Evolutionary conservation across 2,888 invertebrate species (phyloP), one percentile per base, ranked within the genome.

Genomic region (Eristalinus sepulchralis): DNA sequence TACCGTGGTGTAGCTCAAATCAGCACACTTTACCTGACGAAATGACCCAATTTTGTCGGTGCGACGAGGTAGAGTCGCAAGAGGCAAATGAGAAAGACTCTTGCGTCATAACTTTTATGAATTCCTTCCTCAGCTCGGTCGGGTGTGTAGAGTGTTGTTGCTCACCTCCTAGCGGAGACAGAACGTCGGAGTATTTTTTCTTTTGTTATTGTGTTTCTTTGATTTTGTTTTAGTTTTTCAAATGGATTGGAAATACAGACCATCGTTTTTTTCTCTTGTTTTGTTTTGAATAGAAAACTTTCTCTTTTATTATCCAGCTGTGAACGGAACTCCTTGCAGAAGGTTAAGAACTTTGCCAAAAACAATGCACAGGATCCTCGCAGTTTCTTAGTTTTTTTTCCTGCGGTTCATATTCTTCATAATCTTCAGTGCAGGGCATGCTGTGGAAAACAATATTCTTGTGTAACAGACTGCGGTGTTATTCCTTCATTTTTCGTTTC

Each of bases 271-370:
- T 55, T 39, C 20, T 36, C 55, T 36, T n/a, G 10, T 39, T 80
- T 60, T 47, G 64, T 53, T 64, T 20, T 8, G 53, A 31, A 78
- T 24, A 62, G 27, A 62, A 85, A 82, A 86, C 86, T 86, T 83
- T 86, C 86, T 83, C 86, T 83, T 86, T 86, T 86, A 86, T 71
- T 77, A 66, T 73, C 86, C 83, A 62, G 86, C 86, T 86, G 85
- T 73, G 86, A 78, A 73, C 57, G 63, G 36, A 67, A 57, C 63
- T 68, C 68, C 39, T 36, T 57, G 57, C 31, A 55, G 64, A 60
- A 67, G 73, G 66, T 77, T 82, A 62, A 64, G 66, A 66, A 63
- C 24, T 70, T 22, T n/a, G n/a, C 9, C 22, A 24, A 33, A 39
- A 77, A 82, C 70, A 71, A 76, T 70, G 71, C 66, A 66, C 1